Conservation (phyloP, 2,113 vertebrate species). For the Ammodramus savannarum region DNA sequence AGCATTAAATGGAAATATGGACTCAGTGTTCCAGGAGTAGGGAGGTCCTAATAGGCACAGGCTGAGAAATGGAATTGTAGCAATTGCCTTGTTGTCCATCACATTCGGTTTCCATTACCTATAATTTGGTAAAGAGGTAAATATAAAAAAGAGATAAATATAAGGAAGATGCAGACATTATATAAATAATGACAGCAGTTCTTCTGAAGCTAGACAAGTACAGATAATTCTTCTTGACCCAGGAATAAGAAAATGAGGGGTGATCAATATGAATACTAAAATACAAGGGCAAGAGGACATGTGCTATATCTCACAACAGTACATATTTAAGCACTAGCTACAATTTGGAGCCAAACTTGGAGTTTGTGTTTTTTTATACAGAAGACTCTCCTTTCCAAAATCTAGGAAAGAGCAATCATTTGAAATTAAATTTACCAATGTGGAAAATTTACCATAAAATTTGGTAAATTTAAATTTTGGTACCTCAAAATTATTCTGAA, state of each 20-base stretch:
- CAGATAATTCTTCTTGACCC: background rate
- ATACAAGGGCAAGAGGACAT: background rate
- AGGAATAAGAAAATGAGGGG: background rate
- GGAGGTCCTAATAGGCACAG: background rate
- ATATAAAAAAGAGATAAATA: background rate
- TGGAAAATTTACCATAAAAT: no score
- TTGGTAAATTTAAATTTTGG: no score
- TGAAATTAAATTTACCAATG: background rate
- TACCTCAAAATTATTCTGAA: background rate
- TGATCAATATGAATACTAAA: background rate
- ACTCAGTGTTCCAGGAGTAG: background rate
- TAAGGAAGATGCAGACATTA: background rate
- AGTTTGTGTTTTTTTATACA: fast-evolving
- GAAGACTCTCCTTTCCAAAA: background rate
- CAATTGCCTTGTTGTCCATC: background rate
- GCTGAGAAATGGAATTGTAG: background rate
- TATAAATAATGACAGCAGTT: background rate
- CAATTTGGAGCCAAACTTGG: background rate
- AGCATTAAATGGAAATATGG: background rate
- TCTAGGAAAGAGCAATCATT: background rate
- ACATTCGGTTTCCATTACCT: background rate
- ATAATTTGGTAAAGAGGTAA: background rate
- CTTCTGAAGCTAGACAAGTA: background rate
- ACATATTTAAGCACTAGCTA: background rate
- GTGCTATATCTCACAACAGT: background rate